A percentile compares a stretch with the other conserved stretches of the same genome.
Conservation (phyloP, 2,888 invertebrate species). For the Catotricha subobsoleta region DNA sequence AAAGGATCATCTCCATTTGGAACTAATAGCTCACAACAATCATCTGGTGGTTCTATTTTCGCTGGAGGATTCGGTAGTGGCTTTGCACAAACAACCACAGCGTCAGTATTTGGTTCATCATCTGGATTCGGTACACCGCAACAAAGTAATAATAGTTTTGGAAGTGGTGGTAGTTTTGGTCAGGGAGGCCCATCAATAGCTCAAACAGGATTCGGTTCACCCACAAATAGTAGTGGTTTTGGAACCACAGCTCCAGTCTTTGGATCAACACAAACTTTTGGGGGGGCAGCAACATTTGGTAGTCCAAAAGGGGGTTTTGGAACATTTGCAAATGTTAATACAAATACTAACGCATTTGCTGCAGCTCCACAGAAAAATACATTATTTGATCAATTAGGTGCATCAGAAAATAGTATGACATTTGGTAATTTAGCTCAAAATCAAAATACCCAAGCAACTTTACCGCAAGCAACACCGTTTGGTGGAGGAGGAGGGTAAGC, state of each 20-base stretch:
- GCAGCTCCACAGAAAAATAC: slow-evolving; percentile 13
- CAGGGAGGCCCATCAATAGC: no score
- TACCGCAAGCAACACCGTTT: slow-evolving; percentile 21
- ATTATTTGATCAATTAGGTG: slow-evolving; percentile 26
- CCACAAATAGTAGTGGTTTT: not conserved
- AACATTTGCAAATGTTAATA: slow-evolving; percentile 15
- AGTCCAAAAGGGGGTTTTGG: slow-evolving; percentile 16
- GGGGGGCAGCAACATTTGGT: slow-evolving; percentile 21
- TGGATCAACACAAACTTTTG: not conserved
- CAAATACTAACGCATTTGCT: not conserved
- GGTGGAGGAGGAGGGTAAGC: slow-evolving; percentile 21
- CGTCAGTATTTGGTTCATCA: not conserved
- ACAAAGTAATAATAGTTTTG: not conserved
- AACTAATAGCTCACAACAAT: not conserved
- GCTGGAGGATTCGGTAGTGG: slow-evolving; percentile 8
- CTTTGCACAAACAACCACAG: not conserved
- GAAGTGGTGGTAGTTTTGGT: not conserved
- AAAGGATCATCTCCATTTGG: not conserved
- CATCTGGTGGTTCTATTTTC: slow-evolving; percentile 15
- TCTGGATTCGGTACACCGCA: not conserved
- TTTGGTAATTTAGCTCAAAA: slow-evolving; percentile 17
- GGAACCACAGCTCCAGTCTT: slow-evolving; percentile 3
- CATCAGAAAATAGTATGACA: slow-evolving; percentile 22
- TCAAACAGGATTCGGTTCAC: not conserved
- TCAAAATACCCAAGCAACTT: not conserved